These are phyloP conservation scores for Drosophila dunni DNA, from an alignment of 1,140 invertebrate species.

Conservation along the genomic window DNA sequence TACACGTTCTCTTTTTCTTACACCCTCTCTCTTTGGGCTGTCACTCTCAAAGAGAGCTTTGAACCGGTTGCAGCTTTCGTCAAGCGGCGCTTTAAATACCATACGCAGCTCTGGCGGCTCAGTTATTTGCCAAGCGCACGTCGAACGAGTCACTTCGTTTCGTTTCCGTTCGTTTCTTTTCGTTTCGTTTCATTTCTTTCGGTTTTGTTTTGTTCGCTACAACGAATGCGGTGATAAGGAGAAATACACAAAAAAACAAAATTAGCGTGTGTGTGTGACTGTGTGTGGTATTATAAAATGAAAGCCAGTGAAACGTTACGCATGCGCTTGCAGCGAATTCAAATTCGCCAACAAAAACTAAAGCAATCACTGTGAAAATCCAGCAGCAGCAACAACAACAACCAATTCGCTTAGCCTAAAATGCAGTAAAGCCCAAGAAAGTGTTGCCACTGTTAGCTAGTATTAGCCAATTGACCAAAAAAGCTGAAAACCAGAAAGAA, in stretches of 20 bases:
- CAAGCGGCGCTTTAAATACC: conserved; percentile 65
- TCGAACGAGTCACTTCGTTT: conserved; percentile 55
- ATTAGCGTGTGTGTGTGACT: conserved; percentile 11
- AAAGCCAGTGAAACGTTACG: conserved; percentile 72
- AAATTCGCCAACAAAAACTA: conserved; percentile 39
- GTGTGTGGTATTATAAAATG: conserved; percentile 58
- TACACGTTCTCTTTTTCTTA: too few species aligned
- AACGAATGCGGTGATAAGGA: too few species aligned
- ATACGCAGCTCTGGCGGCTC: conserved; percentile 15
- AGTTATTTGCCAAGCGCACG: conserved; percentile 67
- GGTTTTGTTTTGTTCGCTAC: not conserved
- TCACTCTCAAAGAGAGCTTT: conserved; percentile 16
- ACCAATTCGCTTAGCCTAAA: not conserved
- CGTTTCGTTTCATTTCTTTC: not conserved
- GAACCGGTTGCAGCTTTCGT: conserved; percentile 45
- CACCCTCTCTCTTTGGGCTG: not conserved
- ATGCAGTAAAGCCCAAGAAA: conserved; percentile 58
- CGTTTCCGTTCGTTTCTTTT: not conserved
- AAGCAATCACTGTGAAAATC: conserved; percentile 25
- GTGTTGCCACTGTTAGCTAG: conserved; percentile 46
- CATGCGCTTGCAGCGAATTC: conserved; percentile 69
- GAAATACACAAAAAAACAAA: conserved; percentile 3
- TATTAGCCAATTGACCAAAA: conserved; percentile 77
- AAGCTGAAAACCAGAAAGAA: conserved; percentile 18
- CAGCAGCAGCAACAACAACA: conserved; percentile 2